Evolutionary conservation across 2,888 invertebrate genomes (phyloP), one percentile per base, ranked within the genome.

Genomic region (Hololepta plana): DNA sequence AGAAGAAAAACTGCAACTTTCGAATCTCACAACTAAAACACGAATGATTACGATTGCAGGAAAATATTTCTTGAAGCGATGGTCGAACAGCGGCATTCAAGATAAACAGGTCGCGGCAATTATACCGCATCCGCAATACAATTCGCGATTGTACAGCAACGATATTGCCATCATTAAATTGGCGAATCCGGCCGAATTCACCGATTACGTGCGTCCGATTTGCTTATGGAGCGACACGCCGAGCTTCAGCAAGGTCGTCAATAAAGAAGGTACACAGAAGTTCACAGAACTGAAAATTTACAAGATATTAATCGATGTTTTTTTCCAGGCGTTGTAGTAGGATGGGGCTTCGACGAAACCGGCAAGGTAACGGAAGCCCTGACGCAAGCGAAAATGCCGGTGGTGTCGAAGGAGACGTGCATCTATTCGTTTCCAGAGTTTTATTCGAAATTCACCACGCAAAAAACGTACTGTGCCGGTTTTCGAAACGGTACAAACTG

Each of bases 341-440:
- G 56, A 4, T 56, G 56, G 42, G 68, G 69, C 20, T 67, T 62
- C 41, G 67, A 69, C 39, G 63, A 66, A 36, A 60, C 56, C 1
- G 65, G 65, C 5, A 57, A 56, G 12, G 59, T 67, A 1, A 64
- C 65, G 0, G 66, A 67, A 35, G 62, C 65, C 32, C 43, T 70
- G 20, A 60, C 58, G 10, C 51, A 64, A 30, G 63, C 66, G 0
- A 58, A 60, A 33, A 67, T 70, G 67, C 68, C 68, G 0, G 55
- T 69, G 5, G 65, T 68, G 1, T 58, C 62, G 34, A 62, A 62
- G 33, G 60, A 63, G 41, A 63, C 63, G 4, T 70, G 70, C 45
- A 57, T 69, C 36, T 51, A 64, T 31, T 67, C 67, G 0, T 63
- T 63, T 46, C 62, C 62, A 35, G 64, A 66, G 26, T 68, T 69